Evolutionary conservation across 2,888 invertebrate species (phyloP).

Genomic region (Lasioglossum marginatum): DNA sequence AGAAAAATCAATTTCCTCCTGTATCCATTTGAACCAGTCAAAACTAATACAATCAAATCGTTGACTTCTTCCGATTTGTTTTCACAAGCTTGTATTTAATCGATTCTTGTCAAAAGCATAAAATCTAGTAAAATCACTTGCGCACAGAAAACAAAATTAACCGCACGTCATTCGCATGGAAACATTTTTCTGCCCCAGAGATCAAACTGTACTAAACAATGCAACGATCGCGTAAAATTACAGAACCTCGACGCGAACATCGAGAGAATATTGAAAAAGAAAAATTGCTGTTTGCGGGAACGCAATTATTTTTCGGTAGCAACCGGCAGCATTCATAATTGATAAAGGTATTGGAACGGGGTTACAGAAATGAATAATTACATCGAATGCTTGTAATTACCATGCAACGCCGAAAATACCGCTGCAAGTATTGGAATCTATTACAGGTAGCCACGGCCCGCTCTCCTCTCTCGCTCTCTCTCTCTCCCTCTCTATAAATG

Average conservation of each 20-base stretch:
- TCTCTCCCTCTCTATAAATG: slow-evolving; percentile 30
- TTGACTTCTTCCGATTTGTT: not conserved
- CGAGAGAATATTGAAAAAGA: not conserved
- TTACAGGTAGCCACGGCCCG: slow-evolving; percentile 1
- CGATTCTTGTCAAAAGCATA: not conserved
- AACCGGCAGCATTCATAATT: no score
- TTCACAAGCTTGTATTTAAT: not conserved
- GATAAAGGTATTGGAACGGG: not conserved
- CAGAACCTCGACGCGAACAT: not conserved
- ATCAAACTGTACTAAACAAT: not conserved
- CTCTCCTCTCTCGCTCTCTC: not conserved
- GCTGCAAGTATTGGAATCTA: slow-evolving; percentile 23
- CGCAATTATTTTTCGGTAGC: not conserved
- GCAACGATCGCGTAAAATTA: not conserved
- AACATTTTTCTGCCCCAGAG: not conserved
- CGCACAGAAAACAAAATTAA: no score
- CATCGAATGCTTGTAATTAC: slow-evolving; percentile 8
- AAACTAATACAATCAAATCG: no score
- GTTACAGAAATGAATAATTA: not conserved
- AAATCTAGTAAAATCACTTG: not conserved
- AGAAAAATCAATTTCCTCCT: no score
- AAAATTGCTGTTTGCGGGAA: not conserved
- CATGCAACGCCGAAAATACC: not conserved
- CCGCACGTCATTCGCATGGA: no score
- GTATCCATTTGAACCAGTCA: no score